These are phyloP conservation scores for Capromys pilorides DNA, from an alignment of 2,797 vertebrate genomes.

Conservation along the genomic window DNA sequence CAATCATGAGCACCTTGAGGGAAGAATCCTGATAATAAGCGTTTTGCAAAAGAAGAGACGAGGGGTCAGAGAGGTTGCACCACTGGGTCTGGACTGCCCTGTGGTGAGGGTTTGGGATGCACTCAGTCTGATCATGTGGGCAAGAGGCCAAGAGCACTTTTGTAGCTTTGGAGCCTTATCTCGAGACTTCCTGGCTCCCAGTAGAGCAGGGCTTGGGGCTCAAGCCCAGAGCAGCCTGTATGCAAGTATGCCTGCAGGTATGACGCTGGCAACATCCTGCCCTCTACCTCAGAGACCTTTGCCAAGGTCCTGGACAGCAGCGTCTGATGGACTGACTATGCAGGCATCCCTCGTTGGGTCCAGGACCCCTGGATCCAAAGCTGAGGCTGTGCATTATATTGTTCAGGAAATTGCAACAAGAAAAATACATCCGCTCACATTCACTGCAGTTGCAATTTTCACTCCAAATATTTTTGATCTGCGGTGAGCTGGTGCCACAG, in stretches of 20 bases:
- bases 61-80: background rate
- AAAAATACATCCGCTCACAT: background rate
- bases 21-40: background rate
- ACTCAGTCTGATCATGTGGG: accelerated
- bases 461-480: background rate
- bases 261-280: background rate
- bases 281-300: background rate
- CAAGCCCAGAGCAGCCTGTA: background rate
- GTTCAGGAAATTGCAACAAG: background rate
- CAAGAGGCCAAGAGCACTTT: background rate
- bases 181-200: background rate
- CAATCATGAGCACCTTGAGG: background rate
- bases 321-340: no score
- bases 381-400: background rate
- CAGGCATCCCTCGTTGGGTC: background rate
- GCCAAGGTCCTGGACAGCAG: background rate
- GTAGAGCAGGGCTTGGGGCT: background rate
- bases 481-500: background rate
- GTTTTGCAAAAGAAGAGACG: conserved; percentile 7
- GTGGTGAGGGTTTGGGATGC: background rate
- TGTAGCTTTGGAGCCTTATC: background rate
- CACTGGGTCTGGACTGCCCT: background rate
- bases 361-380: background rate
- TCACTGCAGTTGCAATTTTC: background rate
- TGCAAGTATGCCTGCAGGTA: background rate